These are phyloP conservation scores for Zygogramma bicolorata DNA, from an alignment of 2,888 invertebrate genomes.

Conservation along the genomic window DNA sequence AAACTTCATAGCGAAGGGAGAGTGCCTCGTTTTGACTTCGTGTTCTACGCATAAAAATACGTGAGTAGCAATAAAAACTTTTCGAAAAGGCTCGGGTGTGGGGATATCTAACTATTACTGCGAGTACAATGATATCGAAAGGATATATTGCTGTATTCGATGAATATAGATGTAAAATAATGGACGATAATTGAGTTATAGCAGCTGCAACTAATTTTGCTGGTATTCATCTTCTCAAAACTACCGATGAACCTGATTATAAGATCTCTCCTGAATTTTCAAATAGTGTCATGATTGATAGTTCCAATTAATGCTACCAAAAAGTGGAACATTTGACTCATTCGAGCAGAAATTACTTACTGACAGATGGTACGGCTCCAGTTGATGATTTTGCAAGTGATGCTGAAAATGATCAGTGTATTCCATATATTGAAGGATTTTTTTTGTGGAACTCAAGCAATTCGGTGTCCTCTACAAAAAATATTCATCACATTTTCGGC, in stretches of 20 bases:
- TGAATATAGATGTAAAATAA: background rate
- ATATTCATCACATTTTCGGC: no score
- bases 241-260: background rate
- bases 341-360: background rate
- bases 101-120: no score
- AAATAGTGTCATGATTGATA: background rate
- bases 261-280: background rate
- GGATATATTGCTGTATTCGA: background rate
- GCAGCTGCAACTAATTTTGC: background rate
- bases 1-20: no score
- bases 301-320: no score
- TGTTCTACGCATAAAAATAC: no score
- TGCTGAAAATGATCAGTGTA: background rate
- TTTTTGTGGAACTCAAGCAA: no score
- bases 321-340: background rate
- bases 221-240: background rate
- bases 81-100: no score
- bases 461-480: no score
- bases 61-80: no score
- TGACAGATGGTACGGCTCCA: background rate
- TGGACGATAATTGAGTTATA: background rate
- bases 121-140: no score
- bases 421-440: background rate
- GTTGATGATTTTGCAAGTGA: background rate
- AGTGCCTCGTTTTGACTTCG: no score